Evolutionary conservation across 2,797 vertebrate genomes (phyloP).

Genomic region (Spondyliosoma cantharus): DNA sequence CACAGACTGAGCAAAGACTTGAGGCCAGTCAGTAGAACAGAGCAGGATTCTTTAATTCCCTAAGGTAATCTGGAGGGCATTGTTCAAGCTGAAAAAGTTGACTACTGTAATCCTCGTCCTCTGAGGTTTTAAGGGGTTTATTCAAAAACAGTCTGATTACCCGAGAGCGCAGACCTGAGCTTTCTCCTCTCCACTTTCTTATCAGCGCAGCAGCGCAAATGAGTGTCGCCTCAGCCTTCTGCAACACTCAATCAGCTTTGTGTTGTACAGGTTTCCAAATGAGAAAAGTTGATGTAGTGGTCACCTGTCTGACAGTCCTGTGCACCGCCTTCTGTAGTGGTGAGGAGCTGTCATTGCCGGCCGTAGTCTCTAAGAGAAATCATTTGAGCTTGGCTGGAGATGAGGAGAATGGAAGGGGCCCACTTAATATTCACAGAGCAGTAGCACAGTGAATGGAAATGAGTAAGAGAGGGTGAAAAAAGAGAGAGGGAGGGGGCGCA

Average conservation of each 20-base stretch:
- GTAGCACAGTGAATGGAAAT: conserved; percentile 83
- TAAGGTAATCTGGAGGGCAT: conserved; percentile 66
- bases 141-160: conserved; percentile 60
- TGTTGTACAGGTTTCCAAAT: conserved; percentile 17
- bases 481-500: conserved; percentile 46
- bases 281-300: conserved; percentile 51
- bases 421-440: conserved; percentile 86
- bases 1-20: conserved; percentile 47
- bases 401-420: conserved; percentile 76
- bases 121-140: conserved; percentile 60
- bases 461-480: conserved; percentile 73
- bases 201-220: conserved; percentile 55
- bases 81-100: conserved; percentile 68
- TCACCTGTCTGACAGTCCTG: conserved; percentile 62
- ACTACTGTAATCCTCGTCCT: conserved; percentile 65
- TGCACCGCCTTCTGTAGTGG: conserved; percentile 14
- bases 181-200: conserved; percentile 46
- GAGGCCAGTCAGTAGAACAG: conserved; percentile 52
- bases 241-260: conserved; percentile 25
- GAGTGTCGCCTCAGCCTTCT: conserved; percentile 14
- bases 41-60: conserved; percentile 67
- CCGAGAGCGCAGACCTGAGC: conserved; percentile 24
- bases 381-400: conserved; percentile 80
- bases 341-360: conserved; percentile 54
- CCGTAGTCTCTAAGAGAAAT: conserved; percentile 67